These are phyloP conservation scores for Drosophila phalerata DNA, from an alignment of 2,888 invertebrate genomes.

Conservation along the genomic window DNA sequence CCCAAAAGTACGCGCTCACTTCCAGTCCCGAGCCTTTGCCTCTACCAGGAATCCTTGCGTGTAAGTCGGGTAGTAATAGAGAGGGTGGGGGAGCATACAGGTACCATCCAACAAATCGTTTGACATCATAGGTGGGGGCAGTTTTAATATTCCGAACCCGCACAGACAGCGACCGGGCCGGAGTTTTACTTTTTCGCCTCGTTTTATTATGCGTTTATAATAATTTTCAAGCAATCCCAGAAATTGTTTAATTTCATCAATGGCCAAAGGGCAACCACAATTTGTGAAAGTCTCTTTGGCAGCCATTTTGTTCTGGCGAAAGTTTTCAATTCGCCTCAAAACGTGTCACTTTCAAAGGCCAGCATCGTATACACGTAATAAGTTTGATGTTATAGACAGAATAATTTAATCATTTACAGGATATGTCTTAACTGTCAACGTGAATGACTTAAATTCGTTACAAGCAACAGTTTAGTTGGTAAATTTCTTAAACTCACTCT, in stretches of 20 bases:
- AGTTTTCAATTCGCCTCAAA: constrained; percentile 15
- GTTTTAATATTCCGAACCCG: constrained; percentile 69
- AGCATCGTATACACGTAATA: not conserved
- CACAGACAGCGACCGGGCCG: constrained; percentile 49
- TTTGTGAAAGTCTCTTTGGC: constrained; percentile 48
- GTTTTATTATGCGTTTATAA: constrained; percentile 64
- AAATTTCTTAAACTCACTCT: not conserved
- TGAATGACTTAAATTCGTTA: not conserved
- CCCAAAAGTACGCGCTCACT: constrained; percentile 10
- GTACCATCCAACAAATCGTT: constrained; percentile 36
- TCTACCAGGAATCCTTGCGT: constrained; percentile 26
- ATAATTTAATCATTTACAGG: not conserved
- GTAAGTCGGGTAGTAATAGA: not conserved
- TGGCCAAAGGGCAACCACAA: constrained; percentile 31
- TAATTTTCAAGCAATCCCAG: constrained; percentile 62
- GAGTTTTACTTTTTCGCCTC: constrained; percentile 45
- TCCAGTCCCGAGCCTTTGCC: constrained; percentile 10
- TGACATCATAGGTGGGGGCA: constrained; percentile 3
- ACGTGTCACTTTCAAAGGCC: not conserved
- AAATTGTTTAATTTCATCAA: constrained; percentile 73
- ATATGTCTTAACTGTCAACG: not conserved
- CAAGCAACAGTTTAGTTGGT: not conserved
- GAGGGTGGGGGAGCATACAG: constrained; percentile 1
- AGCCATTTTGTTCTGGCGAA: constrained; percentile 53
- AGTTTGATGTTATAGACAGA: not conserved